Evolutionary conservation across 2,888 invertebrate species (phyloP).

Genomic region (Campoplex capitator): DNA sequence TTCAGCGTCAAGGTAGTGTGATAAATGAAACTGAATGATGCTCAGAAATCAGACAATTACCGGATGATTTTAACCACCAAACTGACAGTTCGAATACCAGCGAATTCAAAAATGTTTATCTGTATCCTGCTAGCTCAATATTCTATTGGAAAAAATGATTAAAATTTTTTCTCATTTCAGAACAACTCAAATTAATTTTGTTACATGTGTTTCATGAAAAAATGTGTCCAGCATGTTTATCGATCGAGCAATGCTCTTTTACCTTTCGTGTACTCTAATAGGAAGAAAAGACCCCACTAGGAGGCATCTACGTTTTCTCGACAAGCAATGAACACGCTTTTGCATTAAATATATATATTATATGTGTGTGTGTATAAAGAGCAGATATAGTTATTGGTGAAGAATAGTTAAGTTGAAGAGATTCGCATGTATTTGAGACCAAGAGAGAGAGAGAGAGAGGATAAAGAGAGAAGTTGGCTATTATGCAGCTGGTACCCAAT

Average conservation of each 20-base stretch:
- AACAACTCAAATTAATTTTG: neutral
- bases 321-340: constrained; percentile 33
- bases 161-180: neutral
- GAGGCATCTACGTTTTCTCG: constrained; percentile 59
- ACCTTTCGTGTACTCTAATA: constrained; percentile 58
- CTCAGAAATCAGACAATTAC: neutral
- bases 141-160: neutral
- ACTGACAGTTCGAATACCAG: neutral
- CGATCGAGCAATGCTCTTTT: neutral
- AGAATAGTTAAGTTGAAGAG: constrained; percentile 27
- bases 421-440: constrained; percentile 10
- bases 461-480: constrained; percentile 27
- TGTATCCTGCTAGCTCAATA: neutral
- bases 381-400: constrained; percentile 50
- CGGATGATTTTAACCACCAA: neutral
- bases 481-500: constrained; percentile 52
- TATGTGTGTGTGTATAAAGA: constrained; percentile 15
- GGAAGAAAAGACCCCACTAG: constrained; percentile 57
- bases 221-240: neutral
- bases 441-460: neutral
- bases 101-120: neutral
- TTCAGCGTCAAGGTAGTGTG: neutral
- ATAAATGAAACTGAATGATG: neutral
- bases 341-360: constrained; percentile 9
- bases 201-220: neutral